Conservation (phyloP, 1,140 invertebrate genomes). For the Diorhabda sublineata region DNA sequence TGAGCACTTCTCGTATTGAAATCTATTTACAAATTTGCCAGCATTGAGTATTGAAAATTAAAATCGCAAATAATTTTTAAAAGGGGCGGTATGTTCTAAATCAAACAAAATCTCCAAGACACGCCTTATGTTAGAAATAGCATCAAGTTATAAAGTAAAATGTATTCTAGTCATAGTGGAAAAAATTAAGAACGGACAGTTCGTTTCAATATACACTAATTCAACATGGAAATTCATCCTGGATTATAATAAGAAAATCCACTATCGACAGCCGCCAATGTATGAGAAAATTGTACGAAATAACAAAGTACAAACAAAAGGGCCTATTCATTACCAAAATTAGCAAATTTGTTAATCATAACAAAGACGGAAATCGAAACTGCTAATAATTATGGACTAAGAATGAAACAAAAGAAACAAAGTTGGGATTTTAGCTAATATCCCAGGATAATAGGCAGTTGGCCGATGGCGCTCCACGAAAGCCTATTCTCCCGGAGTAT, state of each 20-base stretch:
- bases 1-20: too few relatives aligned
- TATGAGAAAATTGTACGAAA: not conserved
- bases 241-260: not conserved
- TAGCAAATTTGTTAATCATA: not conserved
- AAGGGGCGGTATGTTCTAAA: not conserved
- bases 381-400: too few relatives aligned
- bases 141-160: not conserved
- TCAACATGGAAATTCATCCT: too few relatives aligned
- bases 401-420: too few relatives aligned
- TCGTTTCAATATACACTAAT: not conserved
- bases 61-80: not conserved
- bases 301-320: not conserved
- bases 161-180: not conserved
- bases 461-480: too few relatives aligned
- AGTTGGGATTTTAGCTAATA: too few relatives aligned
- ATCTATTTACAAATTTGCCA: too few relatives aligned
- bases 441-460: too few relatives aligned
- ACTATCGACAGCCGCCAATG: not conserved
- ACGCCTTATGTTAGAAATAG: not conserved
- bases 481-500: too few relatives aligned
- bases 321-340: not conserved
- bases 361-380: too few relatives aligned
- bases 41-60: too few relatives aligned
- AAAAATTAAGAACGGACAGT: not conserved
- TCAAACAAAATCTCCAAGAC: not conserved